These are phyloP conservation scores for Melozone crissalis DNA, from an alignment of 2,113 vertebrate genomes.

Conservation along the genomic window DNA sequence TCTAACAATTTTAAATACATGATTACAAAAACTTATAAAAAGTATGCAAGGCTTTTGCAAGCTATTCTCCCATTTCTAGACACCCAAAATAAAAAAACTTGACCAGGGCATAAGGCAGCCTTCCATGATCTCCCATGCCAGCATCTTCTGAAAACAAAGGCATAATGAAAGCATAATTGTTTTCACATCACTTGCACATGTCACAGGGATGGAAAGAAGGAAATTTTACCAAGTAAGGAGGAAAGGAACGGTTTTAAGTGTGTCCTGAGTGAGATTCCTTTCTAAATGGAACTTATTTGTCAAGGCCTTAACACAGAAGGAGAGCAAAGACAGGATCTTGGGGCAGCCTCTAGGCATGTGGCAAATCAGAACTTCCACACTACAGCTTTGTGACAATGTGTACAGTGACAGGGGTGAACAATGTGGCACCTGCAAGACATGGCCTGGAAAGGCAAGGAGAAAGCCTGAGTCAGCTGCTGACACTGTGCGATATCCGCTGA, in stretches of 20 bases:
- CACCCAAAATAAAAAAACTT: neutral
- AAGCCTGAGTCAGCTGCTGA: neutral
- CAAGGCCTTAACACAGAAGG: neutral
- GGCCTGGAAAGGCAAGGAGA: neutral
- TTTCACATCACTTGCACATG: neutral
- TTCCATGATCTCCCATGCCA: neutral
- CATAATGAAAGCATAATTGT: neutral
- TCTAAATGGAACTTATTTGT: neutral
- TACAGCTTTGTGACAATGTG: fast-evolving
- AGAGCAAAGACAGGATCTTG: neutral
- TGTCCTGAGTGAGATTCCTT: neutral
- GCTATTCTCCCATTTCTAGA: neutral
- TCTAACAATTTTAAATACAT: neutral
- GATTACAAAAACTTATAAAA: neutral
- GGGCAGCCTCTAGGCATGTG: neutral
- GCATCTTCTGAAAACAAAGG: neutral
- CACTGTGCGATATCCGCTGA: fast-evolving
- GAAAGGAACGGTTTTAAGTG: neutral
- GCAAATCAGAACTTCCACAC: neutral
- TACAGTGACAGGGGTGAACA: neutral
- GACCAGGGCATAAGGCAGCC: neutral
- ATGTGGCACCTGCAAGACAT: neutral
- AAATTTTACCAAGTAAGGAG: neutral
- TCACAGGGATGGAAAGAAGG: neutral
- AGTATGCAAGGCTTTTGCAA: neutral